phyloP scores from a whole-genome alignment of 2,113 vertebrate species.

The Peromyscus leucopus region DNA sequence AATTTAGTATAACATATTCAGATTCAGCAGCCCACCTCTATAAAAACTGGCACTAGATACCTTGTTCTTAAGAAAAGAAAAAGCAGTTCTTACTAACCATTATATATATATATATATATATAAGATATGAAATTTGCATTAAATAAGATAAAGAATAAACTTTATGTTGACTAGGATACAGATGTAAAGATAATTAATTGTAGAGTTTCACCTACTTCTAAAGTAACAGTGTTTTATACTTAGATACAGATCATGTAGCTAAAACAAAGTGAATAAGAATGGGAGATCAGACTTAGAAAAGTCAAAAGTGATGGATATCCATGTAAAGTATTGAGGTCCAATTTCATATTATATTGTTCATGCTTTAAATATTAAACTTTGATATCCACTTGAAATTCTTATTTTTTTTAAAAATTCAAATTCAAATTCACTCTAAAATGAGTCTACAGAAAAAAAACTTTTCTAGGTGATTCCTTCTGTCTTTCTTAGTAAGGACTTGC shows the following conservation, averaged over 20 bases:
- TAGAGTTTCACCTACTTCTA: conserved; percentile 71
- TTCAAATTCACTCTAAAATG: conserved; percentile 43
- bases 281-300: conserved; percentile 63
- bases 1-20: conserved; percentile 60
- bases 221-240: conserved; percentile 61
- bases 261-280: conserved; percentile 63
- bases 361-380: conserved; percentile 70
- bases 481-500: neutral
- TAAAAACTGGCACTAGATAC: conserved; percentile 49
- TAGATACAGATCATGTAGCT: conserved; percentile 51
- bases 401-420: conserved; percentile 63
- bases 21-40: conserved; percentile 54
- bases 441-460: neutral
- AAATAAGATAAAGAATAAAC: conserved; percentile 67
- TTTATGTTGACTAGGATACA: conserved; percentile 73
- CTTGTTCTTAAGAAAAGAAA: conserved; percentile 52
- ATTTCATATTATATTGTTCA: conserved; percentile 57
- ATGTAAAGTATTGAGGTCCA: conserved; percentile 58
- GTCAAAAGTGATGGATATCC: conserved; percentile 62
- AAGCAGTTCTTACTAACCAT: conserved; percentile 72
- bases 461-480: conserved; percentile 35
- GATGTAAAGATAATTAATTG: conserved; percentile 67
- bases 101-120: conserved; percentile 38
- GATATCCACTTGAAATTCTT: neutral
- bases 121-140: conserved; percentile 72